Evolutionary conservation across 2,797 vertebrate genomes (phyloP).

Genomic region (Menidia menidia): DNA sequence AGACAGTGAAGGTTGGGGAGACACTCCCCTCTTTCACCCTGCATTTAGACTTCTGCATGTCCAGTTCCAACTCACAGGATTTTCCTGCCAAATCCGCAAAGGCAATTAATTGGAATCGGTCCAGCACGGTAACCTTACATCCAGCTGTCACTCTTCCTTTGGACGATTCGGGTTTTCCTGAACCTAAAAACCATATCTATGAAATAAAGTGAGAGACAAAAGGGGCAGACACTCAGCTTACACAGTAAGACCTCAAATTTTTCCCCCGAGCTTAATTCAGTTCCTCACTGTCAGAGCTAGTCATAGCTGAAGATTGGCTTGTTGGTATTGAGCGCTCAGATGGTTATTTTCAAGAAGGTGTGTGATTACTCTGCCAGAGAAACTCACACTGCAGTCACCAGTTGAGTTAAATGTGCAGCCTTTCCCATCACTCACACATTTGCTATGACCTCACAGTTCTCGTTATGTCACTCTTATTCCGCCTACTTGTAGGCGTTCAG

Average conservation of each 20-base stretch:
- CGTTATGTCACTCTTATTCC: constrained; percentile 9
- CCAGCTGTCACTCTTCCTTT: constrained; percentile 9
- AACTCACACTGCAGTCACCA: constrained; percentile 33
- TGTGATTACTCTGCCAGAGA: constrained; percentile 34
- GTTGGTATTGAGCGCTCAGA: constrained; percentile 1
- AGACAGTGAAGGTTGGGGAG: neutral
- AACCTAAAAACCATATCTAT: constrained; percentile 19
- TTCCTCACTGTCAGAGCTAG: constrained; percentile 21
- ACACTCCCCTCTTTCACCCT: neutral
- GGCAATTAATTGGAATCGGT: constrained; percentile 7
- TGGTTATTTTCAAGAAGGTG: constrained; percentile 1
- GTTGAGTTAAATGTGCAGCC: constrained; percentile 20
- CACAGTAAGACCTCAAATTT: constrained; percentile 18
- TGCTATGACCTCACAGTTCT: constrained; percentile 23
- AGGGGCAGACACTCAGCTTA: neutral
- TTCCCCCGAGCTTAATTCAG: constrained; percentile 18
- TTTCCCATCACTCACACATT: constrained; percentile 9
- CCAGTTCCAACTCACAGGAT: constrained; percentile 18
- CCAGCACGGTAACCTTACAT: constrained; percentile 11
- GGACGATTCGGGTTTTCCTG: constrained; percentile 17
- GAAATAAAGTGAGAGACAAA: constrained; percentile 28
- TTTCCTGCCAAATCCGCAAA: constrained; percentile 8
- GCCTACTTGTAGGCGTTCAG: neutral
- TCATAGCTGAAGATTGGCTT: constrained; percentile 14
- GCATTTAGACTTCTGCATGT: neutral